Evolutionary conservation across 2,888 invertebrate genomes (phyloP), one percentile per base, ranked within the genome.

Genomic region (Spatulosminthurus flaviceps): DNA sequence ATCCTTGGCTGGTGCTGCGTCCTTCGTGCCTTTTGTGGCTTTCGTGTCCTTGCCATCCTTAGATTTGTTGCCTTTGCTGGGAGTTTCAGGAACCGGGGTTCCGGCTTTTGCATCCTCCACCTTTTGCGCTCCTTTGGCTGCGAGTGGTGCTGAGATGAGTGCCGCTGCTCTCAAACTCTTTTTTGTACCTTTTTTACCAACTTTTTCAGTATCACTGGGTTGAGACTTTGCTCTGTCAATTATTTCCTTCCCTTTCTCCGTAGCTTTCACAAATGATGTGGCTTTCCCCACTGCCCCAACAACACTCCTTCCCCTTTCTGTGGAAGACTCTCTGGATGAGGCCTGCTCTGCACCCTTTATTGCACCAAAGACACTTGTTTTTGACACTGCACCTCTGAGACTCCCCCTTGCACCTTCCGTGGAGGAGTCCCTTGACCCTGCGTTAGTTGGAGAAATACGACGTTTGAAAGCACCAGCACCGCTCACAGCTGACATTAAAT

Each of bases 251-350:
- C 64, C 64, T 11, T 9, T 26, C n/a, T 64, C 64, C 13, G 64
- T 64, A 4, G 64, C 11, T n/a, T 22, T 64, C 13, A 64, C 64
- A 26, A 64, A 26, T 28, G 51, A 51, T n/a, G 66, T 42, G 29
- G 66, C 76, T n/a, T 67, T 43, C 13, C 21, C 34, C 11, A 76
- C 76, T 28, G 34, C 26, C 7, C 43, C 26, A 0, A 74, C 16
- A 21, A 61, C 29, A 9, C 19, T 16, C n/a, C 51, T 74, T 16
- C 76, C 76, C 41, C 43, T 41, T 16, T 76, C 76, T 19, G 42
- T 76, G 67, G 67, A 66, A 75, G 75, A 75, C 64, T 75, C 75
- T 75, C 75, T 61, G 41, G 75, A 75, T 34, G 19, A 28, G 26
- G 22, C 42, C 2, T 42, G 24, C 9, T 42, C 67, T 19, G 9